Percentiles rank a stretch among this genome's conserved stretches.
These are phyloP conservation scores for Stenchaetothrips biformis DNA, from an alignment of 2,888 invertebrate genomes.

Conservation along the genomic window DNA sequence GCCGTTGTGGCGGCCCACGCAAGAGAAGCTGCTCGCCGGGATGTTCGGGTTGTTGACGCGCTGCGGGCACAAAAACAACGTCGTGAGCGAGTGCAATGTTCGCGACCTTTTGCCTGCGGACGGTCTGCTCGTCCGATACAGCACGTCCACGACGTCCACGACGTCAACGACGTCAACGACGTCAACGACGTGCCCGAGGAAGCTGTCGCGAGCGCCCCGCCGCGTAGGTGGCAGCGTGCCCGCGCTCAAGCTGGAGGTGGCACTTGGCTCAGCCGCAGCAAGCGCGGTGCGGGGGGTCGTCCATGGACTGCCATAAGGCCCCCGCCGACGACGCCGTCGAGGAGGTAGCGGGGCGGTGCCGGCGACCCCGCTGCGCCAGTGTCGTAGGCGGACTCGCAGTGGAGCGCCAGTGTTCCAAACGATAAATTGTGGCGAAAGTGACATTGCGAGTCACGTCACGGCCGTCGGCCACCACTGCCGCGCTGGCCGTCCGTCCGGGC, in stretches of 20 bases:
- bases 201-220: not conserved
- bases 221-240: not conserved
- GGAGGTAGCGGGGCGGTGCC: not conserved
- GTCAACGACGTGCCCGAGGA: not conserved
- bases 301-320: not conserved
- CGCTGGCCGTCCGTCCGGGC: too few relatives aligned
- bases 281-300: not conserved
- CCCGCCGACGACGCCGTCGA: too few relatives aligned
- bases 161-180: too few relatives aligned
- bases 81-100: too few relatives aligned
- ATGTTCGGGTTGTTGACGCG: constrained; percentile 34
- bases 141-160: too few relatives aligned
- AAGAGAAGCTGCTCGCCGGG: constrained; percentile 52
- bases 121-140: too few relatives aligned
- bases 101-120: too few relatives aligned
- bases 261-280: not conserved
- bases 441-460: too few relatives aligned
- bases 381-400: not conserved
- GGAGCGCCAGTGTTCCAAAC: not conserved
- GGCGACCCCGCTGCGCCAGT: too few relatives aligned
- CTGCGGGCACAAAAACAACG: not conserved
- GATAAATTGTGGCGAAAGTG: too few relatives aligned
- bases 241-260: not conserved
- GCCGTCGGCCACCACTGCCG: too few relatives aligned
- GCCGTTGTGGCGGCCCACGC: constrained; percentile 60